Percentiles rank a stretch among this genome's conserved stretches.
Conservation (phyloP, 2,113 vertebrate genomes). For the Istiophorus platypterus region DNA sequence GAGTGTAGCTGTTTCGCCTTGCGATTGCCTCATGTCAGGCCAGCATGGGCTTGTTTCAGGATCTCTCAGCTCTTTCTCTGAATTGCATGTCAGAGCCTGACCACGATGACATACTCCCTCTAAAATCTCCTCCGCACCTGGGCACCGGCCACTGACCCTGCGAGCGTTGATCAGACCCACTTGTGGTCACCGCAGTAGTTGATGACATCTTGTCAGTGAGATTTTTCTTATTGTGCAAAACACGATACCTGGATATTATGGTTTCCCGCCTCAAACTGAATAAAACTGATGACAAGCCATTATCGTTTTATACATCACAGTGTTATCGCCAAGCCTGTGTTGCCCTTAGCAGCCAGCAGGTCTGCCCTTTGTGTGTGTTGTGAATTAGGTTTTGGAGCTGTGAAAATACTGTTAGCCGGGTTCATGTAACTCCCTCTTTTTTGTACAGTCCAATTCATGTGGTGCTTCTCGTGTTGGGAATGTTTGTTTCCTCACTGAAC, state of each 20-base stretch:
- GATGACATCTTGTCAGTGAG: slow-evolving; percentile 5
- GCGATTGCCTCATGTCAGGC: slow-evolving; percentile 43
- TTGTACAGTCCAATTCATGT: not conserved
- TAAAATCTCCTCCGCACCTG: slow-evolving; percentile 51
- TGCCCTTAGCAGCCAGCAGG: not conserved
- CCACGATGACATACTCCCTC: slow-evolving; percentile 29
- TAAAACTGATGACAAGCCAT: not conserved
- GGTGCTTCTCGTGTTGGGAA: slow-evolving; percentile 8
- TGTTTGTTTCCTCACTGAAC: slow-evolving; percentile 52
- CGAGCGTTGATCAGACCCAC: not conserved
- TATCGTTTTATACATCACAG: not conserved
- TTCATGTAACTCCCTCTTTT: slow-evolving; percentile 29
- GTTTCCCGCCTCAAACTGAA: not conserved
- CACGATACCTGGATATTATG: not conserved
- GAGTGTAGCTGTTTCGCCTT: slow-evolving; percentile 12
- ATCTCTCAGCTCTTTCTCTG: slow-evolving; percentile 37
- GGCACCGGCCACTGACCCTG: slow-evolving; percentile 14
- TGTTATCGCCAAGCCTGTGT: slow-evolving; percentile 8
- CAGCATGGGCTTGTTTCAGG: slow-evolving; percentile 64
- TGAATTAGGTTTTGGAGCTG: slow-evolving; percentile 18
- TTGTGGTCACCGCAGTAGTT: not conserved
- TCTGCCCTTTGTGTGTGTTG: slow-evolving; percentile 11
- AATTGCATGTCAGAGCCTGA: slow-evolving; percentile 65
- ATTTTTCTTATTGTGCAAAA: slow-evolving; percentile 6
- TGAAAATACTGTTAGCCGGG: slow-evolving; percentile 12